Evolutionary conservation across 37 sponge, comb jelly and placozoan species (phyloP).

Genomic region (Dysidea cf. avara): DNA sequence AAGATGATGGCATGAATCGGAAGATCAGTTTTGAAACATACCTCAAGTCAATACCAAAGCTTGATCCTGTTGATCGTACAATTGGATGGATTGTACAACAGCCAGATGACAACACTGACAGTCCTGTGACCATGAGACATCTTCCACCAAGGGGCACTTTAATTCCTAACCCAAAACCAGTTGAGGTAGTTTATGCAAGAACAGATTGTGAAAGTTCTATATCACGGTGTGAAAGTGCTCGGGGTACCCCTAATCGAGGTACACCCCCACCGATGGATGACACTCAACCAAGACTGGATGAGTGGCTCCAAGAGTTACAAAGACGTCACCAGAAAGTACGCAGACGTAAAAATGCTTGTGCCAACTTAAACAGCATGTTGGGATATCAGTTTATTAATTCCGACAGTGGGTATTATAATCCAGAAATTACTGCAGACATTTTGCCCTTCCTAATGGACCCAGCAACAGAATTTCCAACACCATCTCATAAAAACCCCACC

Average conservation of each 20-base stretch:
- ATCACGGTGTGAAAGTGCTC: conserved; percentile 62
- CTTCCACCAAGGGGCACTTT: conserved; percentile 34
- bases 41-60: conserved; percentile 36
- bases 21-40: conserved; percentile 32
- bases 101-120: neutral
- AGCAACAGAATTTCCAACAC: neutral
- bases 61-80: conserved; percentile 51
- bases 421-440: conserved; percentile 33
- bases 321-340: conserved; percentile 11
- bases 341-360: neutral
- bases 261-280: conserved; percentile 40
- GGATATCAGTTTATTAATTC: too few species aligned
- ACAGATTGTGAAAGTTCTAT: conserved; percentile 19
- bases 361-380: too few species aligned
- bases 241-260: conserved; percentile 68
- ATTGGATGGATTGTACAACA: conserved; percentile 47
- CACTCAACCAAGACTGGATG: conserved; percentile 38
- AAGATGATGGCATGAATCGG: neutral
- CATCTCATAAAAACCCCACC: too few species aligned
- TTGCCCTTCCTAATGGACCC: conserved; percentile 12
- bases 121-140: neutral
- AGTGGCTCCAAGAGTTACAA: conserved; percentile 19
- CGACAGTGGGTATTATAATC: too few species aligned
- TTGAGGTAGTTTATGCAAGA: neutral
- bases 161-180: conserved; percentile 14